Base-by-base conservation (phyloP, 2,888 invertebrate genomes). In the Clitarchus hookeri region DNA sequence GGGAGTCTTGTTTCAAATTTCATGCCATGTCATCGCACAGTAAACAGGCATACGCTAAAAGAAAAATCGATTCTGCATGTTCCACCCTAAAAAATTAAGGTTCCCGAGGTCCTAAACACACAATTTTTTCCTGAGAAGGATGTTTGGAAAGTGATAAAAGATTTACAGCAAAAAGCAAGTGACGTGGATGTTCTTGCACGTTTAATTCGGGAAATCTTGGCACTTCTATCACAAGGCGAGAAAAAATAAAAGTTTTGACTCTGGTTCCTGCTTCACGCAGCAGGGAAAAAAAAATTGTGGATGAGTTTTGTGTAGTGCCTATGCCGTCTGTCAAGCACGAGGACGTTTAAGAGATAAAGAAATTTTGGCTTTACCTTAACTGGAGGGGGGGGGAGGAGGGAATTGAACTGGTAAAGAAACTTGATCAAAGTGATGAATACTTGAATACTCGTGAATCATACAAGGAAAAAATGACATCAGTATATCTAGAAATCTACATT, bases 141-240 rank as follows among this genome's bases (percentile, higher is more conserved):
- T 48, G 12, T 48, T 12, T 12, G 11, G 19, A 19, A 78, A 78
- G 19, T 11, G 78, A 19, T 23, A 78, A n/a, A n/a, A 78, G 11
- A 78, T 78, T 16, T 25, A 78, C 78, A 78, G 19, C 19, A 78
- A 78, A 23, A 78, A 78, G 78, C 78, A 25, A 78, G 13, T 78
- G 78, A 78, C 26, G 11, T 23, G 19, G 78, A 78, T 78, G 48
- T 78, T 26, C 78, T 78, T 78, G 78, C 19, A 78, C 25, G n/a
- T 78, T 78, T 78, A 78, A 78, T 78, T 12, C 11, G 19, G 78
- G 16, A 78, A 78, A 78, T 16, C 78, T 78, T 78, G 9, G 19
- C 25, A 78, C 78, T 78, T 78, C 78, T 25, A 78, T 26, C 78
- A 78, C 78, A 8, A n/a, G 11, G 78, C 78, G 78, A 78, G 78